Evolutionary conservation across 1,140 invertebrate species (phyloP), one percentile per base, ranked within the genome.

Genomic region (Apolygus lucorum): DNA sequence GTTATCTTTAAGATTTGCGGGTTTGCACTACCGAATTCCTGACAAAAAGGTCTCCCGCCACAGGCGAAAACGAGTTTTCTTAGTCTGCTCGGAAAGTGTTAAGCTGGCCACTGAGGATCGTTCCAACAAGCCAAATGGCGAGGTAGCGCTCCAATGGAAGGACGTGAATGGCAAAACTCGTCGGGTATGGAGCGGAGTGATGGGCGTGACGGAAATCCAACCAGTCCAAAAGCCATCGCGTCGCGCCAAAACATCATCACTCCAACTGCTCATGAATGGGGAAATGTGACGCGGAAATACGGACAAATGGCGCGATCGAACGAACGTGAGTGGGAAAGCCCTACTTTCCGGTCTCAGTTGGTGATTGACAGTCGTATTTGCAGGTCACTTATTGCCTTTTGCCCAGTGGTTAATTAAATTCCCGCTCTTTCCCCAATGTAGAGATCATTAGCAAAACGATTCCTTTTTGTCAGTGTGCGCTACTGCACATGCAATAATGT

Each of bases 51-150:
- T n/a, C n/a, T n/a, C n/a, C n/a, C n/a, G n/a, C n/a, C n/a, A n/a
- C n/a, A n/a, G n/a, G n/a, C n/a, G n/a, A n/a, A n/a, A n/a, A n/a
- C n/a, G n/a, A n/a, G n/a, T n/a, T n/a, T n/a, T n/a, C n/a, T n/a
- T n/a, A n/a, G n/a, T n/a, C n/a, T n/a, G n/a, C n/a, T n/a, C n/a
- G n/a, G n/a, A n/a, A 42, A 42, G 4, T 42, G 17, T 59, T 22
- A 59, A 14, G 54, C 54, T 59, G 54, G 54, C 54, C 54, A 59
- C 54, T 59, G 54, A 59, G 4, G 54, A 59, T 11, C 54, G 54
- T 59, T 59, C 54, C 54, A 59, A 59, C 54, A 59, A 59, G 54
- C 54, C 54, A 59, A 59, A 59, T 59, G 11, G 54, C 22, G 54
- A 59, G 54, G 54, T 59, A 59, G 54, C 54, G 54, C 54, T 8